These are phyloP conservation scores for Eucidaris tribuloides DNA, from an alignment of 35 echinoderm and acorn worm species.

Conservation along the genomic window DNA sequence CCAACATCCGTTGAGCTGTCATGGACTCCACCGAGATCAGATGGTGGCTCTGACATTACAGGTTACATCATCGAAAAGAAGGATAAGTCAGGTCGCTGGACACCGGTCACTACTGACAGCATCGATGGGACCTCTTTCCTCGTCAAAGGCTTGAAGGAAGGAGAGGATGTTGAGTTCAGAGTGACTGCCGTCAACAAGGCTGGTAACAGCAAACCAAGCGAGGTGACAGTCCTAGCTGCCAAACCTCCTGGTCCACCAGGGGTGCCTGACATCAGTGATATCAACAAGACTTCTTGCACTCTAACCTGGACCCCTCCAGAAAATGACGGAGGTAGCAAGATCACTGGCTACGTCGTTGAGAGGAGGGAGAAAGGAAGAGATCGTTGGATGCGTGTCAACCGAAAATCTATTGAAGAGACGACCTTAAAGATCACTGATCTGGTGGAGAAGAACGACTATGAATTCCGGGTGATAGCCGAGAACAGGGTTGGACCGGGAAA, in stretches of 20 bases:
- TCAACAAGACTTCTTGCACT: slow-evolving; percentile 77
- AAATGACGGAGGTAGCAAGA: slow-evolving; percentile 69
- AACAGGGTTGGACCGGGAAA: slow-evolving; percentile 84
- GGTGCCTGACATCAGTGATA: slow-evolving; percentile 73
- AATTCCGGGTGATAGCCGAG: slow-evolving; percentile 87
- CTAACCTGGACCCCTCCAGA: slow-evolving; percentile 87
- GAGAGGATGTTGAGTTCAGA: slow-evolving; percentile 85
- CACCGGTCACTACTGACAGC: background rate
- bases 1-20: slow-evolving; percentile 26
- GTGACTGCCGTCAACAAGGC: slow-evolving; percentile 89
- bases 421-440: slow-evolving; percentile 75
- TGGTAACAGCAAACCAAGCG: slow-evolving; percentile 69
- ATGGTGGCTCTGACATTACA: slow-evolving; percentile 43
- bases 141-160: slow-evolving; percentile 58
- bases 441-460: slow-evolving; percentile 65
- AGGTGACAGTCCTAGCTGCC: slow-evolving; percentile 59
- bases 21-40: slow-evolving; percentile 50
- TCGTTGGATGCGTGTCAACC: slow-evolving; percentile 86
- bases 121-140: slow-evolving; percentile 49
- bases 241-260: slow-evolving; percentile 82
- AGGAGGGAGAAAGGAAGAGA: slow-evolving; percentile 72
- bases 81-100: slow-evolving; percentile 38
- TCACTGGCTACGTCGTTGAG: slow-evolving; percentile 92
- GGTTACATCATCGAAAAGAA: slow-evolving; percentile 42
- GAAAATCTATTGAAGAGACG: slow-evolving; percentile 74